A percentile compares a stretch with the other conserved stretches of the same genome.
Evolutionary conservation across 1,140 invertebrate genomes (phyloP).

Genomic region (Ephestia elutella): DNA sequence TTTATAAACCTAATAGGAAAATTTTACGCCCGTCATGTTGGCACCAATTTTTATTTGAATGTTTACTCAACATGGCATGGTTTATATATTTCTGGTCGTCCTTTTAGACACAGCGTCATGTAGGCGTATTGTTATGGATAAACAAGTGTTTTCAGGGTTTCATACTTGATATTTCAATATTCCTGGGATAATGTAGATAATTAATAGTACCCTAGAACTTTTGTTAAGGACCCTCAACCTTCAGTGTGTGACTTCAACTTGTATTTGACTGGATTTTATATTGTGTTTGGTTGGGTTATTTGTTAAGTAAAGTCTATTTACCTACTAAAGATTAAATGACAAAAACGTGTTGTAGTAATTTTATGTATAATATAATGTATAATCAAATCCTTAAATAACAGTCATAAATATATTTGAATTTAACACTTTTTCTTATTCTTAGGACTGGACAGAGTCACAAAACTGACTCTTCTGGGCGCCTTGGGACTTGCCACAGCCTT

Average conservation of each 20-base stretch:
- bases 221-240: no score
- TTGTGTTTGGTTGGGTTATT: no score
- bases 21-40: no score
- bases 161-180: no score
- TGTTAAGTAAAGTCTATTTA: neutral
- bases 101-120: no score
- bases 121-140: no score
- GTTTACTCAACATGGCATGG: neutral
- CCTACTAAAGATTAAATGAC: neutral
- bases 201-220: no score
- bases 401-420: neutral
- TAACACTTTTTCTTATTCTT: constrained; percentile 77
- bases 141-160: no score
- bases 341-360: no score
- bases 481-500: constrained; percentile 53
- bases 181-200: no score
- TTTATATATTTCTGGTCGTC: neutral
- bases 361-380: neutral
- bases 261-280: no score
- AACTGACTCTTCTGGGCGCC: constrained; percentile 79
- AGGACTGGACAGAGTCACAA: constrained; percentile 84
- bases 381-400: neutral
- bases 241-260: no score
- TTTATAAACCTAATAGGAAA: neutral
- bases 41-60: neutral